phyloP scores from a whole-genome alignment of 2,797 vertebrate species.

The Synanceia verrucosa region DNA sequence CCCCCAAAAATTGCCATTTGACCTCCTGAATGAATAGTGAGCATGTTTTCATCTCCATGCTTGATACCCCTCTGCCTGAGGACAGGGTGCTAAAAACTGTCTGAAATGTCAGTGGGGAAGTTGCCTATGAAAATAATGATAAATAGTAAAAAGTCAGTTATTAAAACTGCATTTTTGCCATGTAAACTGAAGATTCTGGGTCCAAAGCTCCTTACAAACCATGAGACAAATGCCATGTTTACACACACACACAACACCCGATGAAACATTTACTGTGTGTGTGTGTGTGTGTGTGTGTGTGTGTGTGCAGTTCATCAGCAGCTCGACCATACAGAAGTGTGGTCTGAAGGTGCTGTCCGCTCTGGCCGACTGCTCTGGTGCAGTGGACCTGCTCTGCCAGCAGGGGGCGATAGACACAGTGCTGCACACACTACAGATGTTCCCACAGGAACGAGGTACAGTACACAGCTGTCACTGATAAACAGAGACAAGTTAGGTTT shows the following conservation, averaged over 20 bases:
- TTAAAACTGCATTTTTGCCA: no score
- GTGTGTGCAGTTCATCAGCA: slow-evolving; percentile 89
- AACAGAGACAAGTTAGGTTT: not conserved
- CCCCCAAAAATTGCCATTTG: not conserved
- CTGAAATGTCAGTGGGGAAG: no score
- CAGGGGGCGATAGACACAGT: slow-evolving; percentile 91
- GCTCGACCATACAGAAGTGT: slow-evolving; percentile 86
- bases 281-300: no score
- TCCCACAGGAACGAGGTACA: slow-evolving; percentile 88
- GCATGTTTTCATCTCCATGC: not conserved
- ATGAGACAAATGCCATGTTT: no score
- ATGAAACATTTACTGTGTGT: no score
- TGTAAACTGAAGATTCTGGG: no score
- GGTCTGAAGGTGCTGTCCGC: slow-evolving; percentile 89
- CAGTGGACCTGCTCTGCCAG: slow-evolving; percentile 88
- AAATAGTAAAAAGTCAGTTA: not conserved
- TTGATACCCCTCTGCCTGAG: not conserved
- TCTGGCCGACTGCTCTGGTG: slow-evolving; percentile 87
- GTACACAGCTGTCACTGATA: not conserved
- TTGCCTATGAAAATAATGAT: not conserved
- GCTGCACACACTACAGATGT: slow-evolving; percentile 93
- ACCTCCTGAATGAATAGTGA: not conserved
- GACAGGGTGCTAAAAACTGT: not conserved
- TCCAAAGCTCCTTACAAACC: no score
- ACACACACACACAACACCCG: no score